A percentile compares a stretch with the other conserved stretches of the same genome.
phyloP scores from a whole-genome alignment of 2,888 invertebrate genomes.

The Drosophila nigritarsus region DNA sequence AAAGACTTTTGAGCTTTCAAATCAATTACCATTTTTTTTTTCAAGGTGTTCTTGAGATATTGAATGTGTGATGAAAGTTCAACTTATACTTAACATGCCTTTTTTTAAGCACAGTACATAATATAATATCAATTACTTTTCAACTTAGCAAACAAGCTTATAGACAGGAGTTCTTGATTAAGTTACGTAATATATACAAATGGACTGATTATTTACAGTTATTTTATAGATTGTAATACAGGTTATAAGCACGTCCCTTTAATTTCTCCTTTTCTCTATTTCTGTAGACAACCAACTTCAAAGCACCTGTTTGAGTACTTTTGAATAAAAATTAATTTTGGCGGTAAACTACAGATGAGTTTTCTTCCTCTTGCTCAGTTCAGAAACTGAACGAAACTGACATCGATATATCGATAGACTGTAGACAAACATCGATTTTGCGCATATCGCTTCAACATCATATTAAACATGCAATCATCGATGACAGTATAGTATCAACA shows the following conservation, averaged over 20 bases:
- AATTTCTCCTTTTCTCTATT: background rate
- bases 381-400: conserved; percentile 23
- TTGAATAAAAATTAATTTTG: background rate
- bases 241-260: background rate
- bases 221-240: background rate
- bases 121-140: background rate
- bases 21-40: conserved; percentile 15
- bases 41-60: background rate
- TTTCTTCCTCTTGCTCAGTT: background rate
- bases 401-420: conserved; percentile 10
- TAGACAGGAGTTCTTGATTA: background rate
- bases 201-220: background rate
- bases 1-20: conserved; percentile 11
- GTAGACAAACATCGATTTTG: background rate
- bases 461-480: conserved; percentile 5
- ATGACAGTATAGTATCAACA: conserved; percentile 27
- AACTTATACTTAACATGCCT: background rate
- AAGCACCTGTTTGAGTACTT: background rate
- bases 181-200: background rate
- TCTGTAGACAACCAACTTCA: background rate
- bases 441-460: background rate
- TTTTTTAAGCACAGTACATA: background rate
- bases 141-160: background rate
- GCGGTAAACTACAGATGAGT: background rate
- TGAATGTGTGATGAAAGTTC: background rate